These are phyloP conservation scores for Pogonocherus hispidulus DNA, from an alignment of 2,888 invertebrate genomes.

Conservation along the genomic window DNA sequence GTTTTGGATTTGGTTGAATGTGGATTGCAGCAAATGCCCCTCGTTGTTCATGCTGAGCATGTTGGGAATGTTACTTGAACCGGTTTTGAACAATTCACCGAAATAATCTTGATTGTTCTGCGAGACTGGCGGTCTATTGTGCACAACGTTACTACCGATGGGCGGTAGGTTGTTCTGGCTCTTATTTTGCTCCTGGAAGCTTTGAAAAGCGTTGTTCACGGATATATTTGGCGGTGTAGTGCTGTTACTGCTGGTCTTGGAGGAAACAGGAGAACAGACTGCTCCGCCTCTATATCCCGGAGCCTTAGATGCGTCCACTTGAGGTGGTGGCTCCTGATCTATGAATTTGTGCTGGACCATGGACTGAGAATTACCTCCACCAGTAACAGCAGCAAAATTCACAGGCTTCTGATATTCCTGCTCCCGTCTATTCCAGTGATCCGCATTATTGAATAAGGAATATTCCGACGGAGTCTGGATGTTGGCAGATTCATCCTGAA, in stretches of 20 bases:
- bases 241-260: conserved; percentile 72
- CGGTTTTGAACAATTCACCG: conserved; percentile 51
- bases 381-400: conserved; percentile 82
- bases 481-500: conserved; percentile 41
- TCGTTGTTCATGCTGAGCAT: conserved; percentile 68
- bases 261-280: conserved; percentile 83
- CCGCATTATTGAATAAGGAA: conserved; percentile 88
- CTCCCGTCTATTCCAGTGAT: conserved; percentile 74
- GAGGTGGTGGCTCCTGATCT: conserved; percentile 71
- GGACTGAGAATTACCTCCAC: conserved; percentile 67
- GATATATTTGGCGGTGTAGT: conserved; percentile 71
- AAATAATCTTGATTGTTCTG: conserved; percentile 51
- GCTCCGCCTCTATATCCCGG: conserved; percentile 89
- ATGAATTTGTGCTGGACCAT: conserved; percentile 69
- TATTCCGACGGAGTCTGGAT: conserved; percentile 79
- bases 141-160: conserved; percentile 63
- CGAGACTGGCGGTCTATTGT: conserved; percentile 57
- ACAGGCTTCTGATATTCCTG: conserved; percentile 73
- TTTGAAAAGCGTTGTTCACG: conserved; percentile 51
- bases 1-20: conserved; percentile 59
- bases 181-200: conserved; percentile 60
- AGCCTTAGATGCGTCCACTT: conserved; percentile 90
- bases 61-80: conserved; percentile 64
- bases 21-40: conserved; percentile 62
- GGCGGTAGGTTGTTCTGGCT: conserved; percentile 61